These are phyloP conservation scores for Bubo scandiacus DNA, from an alignment of 2,113 vertebrate genomes.

Conservation along the genomic window DNA sequence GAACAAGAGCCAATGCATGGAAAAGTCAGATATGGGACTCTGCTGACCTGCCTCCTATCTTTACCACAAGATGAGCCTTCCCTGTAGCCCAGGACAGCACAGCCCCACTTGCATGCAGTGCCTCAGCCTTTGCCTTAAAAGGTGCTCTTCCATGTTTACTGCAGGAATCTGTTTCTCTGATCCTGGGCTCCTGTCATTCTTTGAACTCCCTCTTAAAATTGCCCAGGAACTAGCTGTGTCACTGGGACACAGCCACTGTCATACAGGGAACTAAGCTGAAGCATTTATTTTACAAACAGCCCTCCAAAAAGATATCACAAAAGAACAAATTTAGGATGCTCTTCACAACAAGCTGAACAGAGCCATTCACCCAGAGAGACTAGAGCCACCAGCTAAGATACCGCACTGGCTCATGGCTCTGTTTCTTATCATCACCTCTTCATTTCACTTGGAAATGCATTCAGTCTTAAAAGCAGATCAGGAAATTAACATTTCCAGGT, in stretches of 20 bases:
- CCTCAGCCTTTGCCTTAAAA: not conserved
- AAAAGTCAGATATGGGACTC: not conserved
- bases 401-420: not conserved
- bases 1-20: not conserved
- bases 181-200: not conserved
- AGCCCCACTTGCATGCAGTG: not conserved
- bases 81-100: not conserved
- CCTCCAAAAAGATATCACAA: not conserved
- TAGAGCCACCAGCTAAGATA: not conserved
- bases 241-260: not conserved
- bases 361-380: not conserved
- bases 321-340: not conserved
- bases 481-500: slow-evolving; percentile 5
- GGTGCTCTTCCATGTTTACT: not conserved
- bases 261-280: not conserved
- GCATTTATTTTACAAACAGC: not conserved
- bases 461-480: not conserved
- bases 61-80: not conserved
- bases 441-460: not conserved
- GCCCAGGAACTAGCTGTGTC: not conserved
- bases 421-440: not conserved
- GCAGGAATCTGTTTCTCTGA: not conserved
- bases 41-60: not conserved
- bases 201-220: not conserved
- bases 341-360: not conserved